Evolutionary conservation across 2,888 invertebrate species (phyloP).

Genomic region (Sminthurides aquaticus): DNA sequence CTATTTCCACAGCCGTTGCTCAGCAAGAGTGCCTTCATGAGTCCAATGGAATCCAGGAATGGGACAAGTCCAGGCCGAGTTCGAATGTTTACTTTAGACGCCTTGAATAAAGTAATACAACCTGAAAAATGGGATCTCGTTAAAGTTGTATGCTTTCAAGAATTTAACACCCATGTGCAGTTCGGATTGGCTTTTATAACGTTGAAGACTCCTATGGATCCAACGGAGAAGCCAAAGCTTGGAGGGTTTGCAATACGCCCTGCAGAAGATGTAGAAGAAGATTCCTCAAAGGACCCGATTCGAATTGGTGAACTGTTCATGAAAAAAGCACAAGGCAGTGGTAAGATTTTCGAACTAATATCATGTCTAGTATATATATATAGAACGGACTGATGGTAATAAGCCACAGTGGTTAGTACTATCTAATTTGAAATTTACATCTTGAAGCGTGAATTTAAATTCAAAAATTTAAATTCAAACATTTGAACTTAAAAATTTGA

Average conservation of each 20-base stretch:
- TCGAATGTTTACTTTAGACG: slow-evolving; percentile 60
- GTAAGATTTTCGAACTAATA: too few relatives aligned
- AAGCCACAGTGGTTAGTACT: neutral
- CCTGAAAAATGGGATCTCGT: slow-evolving; percentile 72
- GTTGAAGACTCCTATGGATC: slow-evolving; percentile 51
- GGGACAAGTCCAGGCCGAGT: slow-evolving; percentile 61
- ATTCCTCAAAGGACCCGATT: slow-evolving; percentile 50
- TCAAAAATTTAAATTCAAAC: too few relatives aligned
- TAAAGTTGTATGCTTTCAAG: slow-evolving; percentile 77
- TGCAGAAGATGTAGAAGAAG: slow-evolving; percentile 49
- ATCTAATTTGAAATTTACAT: too few relatives aligned
- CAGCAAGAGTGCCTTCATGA: slow-evolving; percentile 71
- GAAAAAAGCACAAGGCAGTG: slow-evolving; percentile 41
- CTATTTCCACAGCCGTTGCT: slow-evolving; percentile 57
- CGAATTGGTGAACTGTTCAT: slow-evolving; percentile 60
- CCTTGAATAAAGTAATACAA: slow-evolving; percentile 54
- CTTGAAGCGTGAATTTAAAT: too few relatives aligned
- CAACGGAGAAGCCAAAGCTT: slow-evolving; percentile 33
- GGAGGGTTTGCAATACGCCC: slow-evolving; percentile 28
- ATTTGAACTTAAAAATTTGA: too few relatives aligned
- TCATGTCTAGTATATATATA: too few relatives aligned
- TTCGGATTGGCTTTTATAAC: slow-evolving; percentile 77
- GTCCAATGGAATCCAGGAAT: slow-evolving; percentile 64
- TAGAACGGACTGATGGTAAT: neutral
- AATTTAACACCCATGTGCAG: slow-evolving; percentile 69